Base-by-base conservation (phyloP, 2,113 vertebrate genomes). In the Pycnonotus jocosus region DNA sequence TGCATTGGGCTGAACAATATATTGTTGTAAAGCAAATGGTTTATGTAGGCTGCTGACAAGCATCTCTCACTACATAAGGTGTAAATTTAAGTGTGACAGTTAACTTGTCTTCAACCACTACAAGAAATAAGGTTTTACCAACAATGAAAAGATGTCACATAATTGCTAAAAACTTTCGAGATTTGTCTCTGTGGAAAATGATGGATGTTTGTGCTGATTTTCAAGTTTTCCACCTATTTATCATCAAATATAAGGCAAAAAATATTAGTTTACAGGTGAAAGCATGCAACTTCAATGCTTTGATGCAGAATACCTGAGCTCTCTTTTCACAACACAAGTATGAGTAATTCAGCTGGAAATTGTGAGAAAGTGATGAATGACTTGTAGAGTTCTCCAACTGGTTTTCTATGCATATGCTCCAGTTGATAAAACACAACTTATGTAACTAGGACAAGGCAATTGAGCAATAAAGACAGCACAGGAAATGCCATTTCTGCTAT, bases 311-410 rank as follows among this genome's bases (percentile, higher is more conserved):
- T 57, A 97, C 74, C 33, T 85, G 86, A 97, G 70, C 28, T 24
- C n/a, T 25, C 65, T 88, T 76, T 84, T 81, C 95, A 95, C 83
- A 87, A 72, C 84, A 92, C n/a, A n/a, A 56, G n/a, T 51, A 88
- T 77, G 93, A 97, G 90, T 88, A 96, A 96, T 89, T 94, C 77
- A 93, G 85, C 69, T 93, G 88, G 87, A 93, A 96, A 81, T 45
- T 27, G 68, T 93, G 64, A 91, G 91, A 57, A 82, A 81, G 47
- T 68, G 95, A 90, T 78, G 82, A 95, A 91, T 40, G 48, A 70
- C 72, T 96, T 2, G 27, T 89, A 61, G 90, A 72, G 45, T 65
- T 76, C 88, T 96, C 92, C 94, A 89, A 95, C 92, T 93, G 70
- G 84, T 96, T 95, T 93, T 86, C 74, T 42, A 73, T 48, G n/a